A percentile compares a stretch with the other conserved stretches of the same genome.
These are phyloP conservation scores for Diplosoma virens DNA, from an alignment of 23 tunicate species.

Conservation along the genomic window DNA sequence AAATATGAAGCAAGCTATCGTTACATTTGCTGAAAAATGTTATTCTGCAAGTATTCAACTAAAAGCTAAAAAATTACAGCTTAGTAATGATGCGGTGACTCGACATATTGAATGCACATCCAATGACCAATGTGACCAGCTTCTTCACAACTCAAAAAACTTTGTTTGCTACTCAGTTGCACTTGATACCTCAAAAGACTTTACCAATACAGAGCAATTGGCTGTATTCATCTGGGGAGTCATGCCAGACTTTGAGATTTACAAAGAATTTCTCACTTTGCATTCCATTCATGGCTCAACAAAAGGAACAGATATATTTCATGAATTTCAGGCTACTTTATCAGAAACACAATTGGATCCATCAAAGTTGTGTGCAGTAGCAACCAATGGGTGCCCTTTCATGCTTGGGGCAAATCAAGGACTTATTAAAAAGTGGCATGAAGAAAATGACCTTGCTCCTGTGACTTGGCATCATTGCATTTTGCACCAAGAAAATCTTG, in stretches of 20 bases:
- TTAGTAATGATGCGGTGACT: slow-evolving; percentile 36
- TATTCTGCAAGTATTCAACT: slow-evolving; percentile 30
- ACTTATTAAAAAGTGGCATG: slow-evolving; percentile 60
- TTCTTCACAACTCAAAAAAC: slow-evolving; percentile 27
- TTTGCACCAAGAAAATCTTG: slow-evolving; percentile 59
- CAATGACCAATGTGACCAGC: slow-evolving; percentile 46
- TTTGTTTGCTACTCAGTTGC: slow-evolving; percentile 34
- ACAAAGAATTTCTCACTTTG: slow-evolving; percentile 56
- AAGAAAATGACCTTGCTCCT: slow-evolving; percentile 42
- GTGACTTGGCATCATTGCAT: slow-evolving; percentile 65
- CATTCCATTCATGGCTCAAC: slow-evolving; percentile 33
- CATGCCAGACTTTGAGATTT: slow-evolving; percentile 54
- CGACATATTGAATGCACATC: slow-evolving; percentile 28
- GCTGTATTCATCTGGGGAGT: slow-evolving; percentile 34
- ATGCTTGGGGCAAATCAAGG: slow-evolving; percentile 58
- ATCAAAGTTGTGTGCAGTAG: slow-evolving; percentile 46
- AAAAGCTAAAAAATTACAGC: slow-evolving; percentile 48
- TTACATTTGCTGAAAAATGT: slow-evolving; percentile 27
- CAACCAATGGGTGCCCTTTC: slow-evolving; percentile 55
- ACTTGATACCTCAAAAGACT: slow-evolving; percentile 52
- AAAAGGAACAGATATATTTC: slow-evolving; percentile 35
- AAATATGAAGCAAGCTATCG: slow-evolving; percentile 38
- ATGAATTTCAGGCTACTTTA: slow-evolving; percentile 47
- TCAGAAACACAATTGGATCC: slow-evolving; percentile 33
- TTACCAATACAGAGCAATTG: slow-evolving; percentile 48